phyloP scores from a whole-genome alignment of 2,113 vertebrate species.

The Tyrannus savana region DNA sequence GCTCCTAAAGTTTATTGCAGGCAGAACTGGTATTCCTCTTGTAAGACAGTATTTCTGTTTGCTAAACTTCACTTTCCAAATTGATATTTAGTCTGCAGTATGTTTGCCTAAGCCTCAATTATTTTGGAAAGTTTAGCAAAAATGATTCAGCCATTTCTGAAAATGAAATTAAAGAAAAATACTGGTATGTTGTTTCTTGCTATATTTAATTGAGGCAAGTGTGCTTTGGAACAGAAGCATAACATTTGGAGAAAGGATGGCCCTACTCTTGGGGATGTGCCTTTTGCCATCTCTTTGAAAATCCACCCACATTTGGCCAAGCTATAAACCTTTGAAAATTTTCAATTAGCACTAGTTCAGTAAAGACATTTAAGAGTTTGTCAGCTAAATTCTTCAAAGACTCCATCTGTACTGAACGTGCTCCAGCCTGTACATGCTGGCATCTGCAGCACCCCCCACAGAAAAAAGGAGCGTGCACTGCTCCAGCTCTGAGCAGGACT shows the following conservation, averaged over 20 bases:
- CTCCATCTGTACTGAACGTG: conserved; percentile 63
- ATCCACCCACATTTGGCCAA: conserved; percentile 71
- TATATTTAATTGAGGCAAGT: conserved; percentile 54
- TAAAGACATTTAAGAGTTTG: conserved; percentile 67
- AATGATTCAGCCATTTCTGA: conserved; percentile 66
- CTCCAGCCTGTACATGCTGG: conserved; percentile 56
- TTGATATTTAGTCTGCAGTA: conserved; percentile 7
- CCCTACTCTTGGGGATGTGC: conserved; percentile 58
- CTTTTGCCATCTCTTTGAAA: conserved; percentile 69
- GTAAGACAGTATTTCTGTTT: neutral
- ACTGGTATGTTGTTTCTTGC: conserved; percentile 50
- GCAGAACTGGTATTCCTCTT: neutral
- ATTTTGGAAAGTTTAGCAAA: conserved; percentile 58
- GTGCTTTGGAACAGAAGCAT: conserved; percentile 55
- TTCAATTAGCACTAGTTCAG: conserved; percentile 67
- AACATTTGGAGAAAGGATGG: conserved; percentile 65
- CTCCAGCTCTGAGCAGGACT: neutral
- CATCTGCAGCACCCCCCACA: conserved; percentile 41
- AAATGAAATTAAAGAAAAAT: conserved; percentile 47
- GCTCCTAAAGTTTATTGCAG: neutral
- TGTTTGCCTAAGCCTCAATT: neutral
- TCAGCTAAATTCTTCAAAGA: conserved; percentile 69
- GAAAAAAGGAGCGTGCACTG: neutral
- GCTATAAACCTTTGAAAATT: conserved; percentile 65
- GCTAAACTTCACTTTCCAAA: neutral